Evolutionary conservation across 2,113 vertebrate species (phyloP).

Genomic region (Amblyornis subalaris): DNA sequence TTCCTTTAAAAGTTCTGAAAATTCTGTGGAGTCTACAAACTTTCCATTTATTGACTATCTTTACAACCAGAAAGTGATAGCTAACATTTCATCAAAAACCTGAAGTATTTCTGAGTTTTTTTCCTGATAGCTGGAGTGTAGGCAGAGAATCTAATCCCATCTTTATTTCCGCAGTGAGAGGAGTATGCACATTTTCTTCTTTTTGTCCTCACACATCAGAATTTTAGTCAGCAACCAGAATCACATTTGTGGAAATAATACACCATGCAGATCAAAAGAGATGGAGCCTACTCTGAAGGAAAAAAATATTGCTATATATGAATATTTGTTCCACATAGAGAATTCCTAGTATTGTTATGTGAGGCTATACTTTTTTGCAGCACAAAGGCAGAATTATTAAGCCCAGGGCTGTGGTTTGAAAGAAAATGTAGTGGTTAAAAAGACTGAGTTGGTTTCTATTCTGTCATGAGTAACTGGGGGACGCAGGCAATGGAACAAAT

Average conservation of each 20-base stretch:
- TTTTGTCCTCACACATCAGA: not conserved
- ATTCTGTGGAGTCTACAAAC: not conserved
- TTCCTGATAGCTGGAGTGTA: not conserved
- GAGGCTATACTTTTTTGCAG: not conserved
- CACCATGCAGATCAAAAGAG: not conserved
- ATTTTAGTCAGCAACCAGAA: not conserved
- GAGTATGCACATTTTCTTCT: rapidly evolving
- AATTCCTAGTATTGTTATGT: not conserved
- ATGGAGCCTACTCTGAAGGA: not conserved
- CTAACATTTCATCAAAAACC: not conserved
- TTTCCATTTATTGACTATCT: not conserved
- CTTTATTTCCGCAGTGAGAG: not conserved
- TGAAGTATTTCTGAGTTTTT: not conserved
- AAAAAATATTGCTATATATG: not conserved
- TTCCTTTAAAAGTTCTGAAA: not conserved
- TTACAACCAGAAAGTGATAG: not conserved
- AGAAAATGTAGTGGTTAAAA: not conserved
- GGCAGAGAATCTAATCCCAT: not conserved
- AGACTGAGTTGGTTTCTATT: not conserved
- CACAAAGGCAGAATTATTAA: not conserved
- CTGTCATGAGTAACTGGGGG: not conserved
- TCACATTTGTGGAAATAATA: not conserved
- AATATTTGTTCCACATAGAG: not conserved
- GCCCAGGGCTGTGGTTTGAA: not conserved
- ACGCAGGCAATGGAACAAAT: not conserved